Conservation (phyloP, 2,113 vertebrate genomes). For the Progne subis region DNA sequence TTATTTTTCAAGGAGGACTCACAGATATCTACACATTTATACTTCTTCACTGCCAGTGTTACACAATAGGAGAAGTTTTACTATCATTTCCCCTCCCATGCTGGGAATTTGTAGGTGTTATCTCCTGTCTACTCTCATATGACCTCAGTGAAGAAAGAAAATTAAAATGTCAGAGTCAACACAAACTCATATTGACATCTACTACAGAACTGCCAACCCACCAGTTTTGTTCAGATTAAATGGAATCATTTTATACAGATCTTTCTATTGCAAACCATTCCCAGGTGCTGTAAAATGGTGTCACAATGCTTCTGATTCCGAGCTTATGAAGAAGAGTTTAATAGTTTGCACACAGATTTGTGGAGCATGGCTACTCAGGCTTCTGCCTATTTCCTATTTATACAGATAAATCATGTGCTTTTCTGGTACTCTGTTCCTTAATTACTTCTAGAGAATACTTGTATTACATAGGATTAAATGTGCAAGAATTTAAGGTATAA, state of each 20-base stretch:
- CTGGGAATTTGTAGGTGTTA: not conserved
- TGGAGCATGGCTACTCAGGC: not conserved
- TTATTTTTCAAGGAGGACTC: not conserved
- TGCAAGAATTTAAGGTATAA: not conserved
- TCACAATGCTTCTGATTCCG: not conserved
- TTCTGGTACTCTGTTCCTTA: not conserved
- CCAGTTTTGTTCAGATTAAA: not conserved
- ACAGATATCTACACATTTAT: not conserved
- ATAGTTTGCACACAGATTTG: not conserved
- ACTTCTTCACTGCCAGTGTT: not conserved
- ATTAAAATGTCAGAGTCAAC: not conserved
- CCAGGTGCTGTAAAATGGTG: not conserved
- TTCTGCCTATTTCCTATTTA: not conserved
- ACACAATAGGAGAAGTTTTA: not conserved
- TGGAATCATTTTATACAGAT: not conserved
- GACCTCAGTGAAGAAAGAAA: not conserved
- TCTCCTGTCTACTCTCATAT: not conserved
- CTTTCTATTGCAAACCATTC: not conserved
- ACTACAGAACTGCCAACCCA: not conserved
- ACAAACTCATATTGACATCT: not conserved
- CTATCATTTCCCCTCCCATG: not conserved
- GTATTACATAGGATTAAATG: not conserved
- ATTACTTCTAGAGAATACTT: not conserved
- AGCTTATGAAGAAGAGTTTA: not conserved
- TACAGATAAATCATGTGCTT: not conserved